Evolutionary conservation across 2,888 invertebrate species (phyloP).

Genomic region (Resseliella maxima): DNA sequence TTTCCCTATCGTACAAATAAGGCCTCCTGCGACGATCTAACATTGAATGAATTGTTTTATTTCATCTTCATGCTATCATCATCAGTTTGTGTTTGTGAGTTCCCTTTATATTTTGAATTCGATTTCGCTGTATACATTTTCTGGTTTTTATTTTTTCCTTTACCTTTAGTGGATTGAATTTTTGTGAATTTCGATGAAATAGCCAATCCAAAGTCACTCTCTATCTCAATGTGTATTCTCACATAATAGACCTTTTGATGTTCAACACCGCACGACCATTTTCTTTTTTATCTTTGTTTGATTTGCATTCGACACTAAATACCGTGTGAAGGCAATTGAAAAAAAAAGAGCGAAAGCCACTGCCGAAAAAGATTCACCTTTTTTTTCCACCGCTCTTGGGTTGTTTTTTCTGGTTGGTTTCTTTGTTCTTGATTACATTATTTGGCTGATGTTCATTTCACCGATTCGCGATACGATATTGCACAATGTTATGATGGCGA

Average conservation of each 20-base stretch:
- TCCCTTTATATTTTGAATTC: neutral
- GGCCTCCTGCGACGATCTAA: neutral
- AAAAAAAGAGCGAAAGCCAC: neutral
- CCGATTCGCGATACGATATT: slow-evolving; percentile 6
- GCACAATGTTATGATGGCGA: neutral
- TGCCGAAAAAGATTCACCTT: neutral
- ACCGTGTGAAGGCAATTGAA: slow-evolving; percentile 19
- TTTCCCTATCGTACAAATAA: slow-evolving; percentile 7
- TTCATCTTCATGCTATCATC: slow-evolving; percentile 25
- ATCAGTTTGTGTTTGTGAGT: slow-evolving; percentile 20
- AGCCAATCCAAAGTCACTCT: neutral
- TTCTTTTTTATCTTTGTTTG: slow-evolving; percentile 16
- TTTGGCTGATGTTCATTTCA: slow-evolving; percentile 25
- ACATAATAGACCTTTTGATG: neutral
- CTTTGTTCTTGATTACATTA: slow-evolving; percentile 42
- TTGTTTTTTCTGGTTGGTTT: neutral
- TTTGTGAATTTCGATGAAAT: neutral
- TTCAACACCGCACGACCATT: slow-evolving; percentile 5
- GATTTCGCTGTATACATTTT: neutral
- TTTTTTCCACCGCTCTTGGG: too few species aligned
- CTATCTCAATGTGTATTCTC: too few species aligned
- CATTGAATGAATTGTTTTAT: slow-evolving; percentile 26
- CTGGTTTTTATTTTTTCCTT: neutral
- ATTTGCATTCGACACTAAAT: slow-evolving; percentile 50
- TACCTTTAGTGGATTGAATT: neutral